phyloP scores from a whole-genome alignment of 2,888 invertebrate species.

The Adineta ricciae region DNA sequence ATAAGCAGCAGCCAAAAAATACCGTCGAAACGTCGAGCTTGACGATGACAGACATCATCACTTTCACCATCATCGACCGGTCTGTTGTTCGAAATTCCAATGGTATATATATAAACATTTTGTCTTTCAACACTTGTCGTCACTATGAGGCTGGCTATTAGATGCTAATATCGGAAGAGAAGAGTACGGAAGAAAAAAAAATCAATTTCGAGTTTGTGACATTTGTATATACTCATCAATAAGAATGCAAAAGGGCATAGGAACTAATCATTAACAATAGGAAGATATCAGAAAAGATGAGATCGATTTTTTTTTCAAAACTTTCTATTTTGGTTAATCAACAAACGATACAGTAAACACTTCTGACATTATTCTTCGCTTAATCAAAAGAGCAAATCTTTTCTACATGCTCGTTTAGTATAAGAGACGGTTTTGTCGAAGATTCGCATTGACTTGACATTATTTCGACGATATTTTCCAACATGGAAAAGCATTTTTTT shows the following conservation, averaged over 20 bases:
- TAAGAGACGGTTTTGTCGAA: not conserved
- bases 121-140: conserved; percentile 5
- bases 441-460: not conserved
- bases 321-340: not conserved
- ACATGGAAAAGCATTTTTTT: not conserved
- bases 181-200: not conserved
- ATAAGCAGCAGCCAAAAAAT: not conserved
- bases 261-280: not conserved
- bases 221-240: not conserved
- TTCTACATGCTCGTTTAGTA: not conserved
- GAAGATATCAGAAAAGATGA: not conserved
- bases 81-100: not conserved
- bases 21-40: not conserved
- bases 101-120: not conserved
- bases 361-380: not conserved
- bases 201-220: not conserved
- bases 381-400: not conserved
- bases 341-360: not conserved
- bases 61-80: not conserved
- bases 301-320: not conserved
- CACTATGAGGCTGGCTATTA: not conserved
- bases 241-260: not conserved
- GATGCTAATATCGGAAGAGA: not conserved
- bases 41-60: not conserved
- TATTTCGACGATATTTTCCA: not conserved